Percentiles rank a stretch among this genome's conserved stretches.
These are phyloP conservation scores for Rhyzopertha dominica DNA, from an alignment of 1,140 invertebrate genomes.

Conservation along the genomic window DNA sequence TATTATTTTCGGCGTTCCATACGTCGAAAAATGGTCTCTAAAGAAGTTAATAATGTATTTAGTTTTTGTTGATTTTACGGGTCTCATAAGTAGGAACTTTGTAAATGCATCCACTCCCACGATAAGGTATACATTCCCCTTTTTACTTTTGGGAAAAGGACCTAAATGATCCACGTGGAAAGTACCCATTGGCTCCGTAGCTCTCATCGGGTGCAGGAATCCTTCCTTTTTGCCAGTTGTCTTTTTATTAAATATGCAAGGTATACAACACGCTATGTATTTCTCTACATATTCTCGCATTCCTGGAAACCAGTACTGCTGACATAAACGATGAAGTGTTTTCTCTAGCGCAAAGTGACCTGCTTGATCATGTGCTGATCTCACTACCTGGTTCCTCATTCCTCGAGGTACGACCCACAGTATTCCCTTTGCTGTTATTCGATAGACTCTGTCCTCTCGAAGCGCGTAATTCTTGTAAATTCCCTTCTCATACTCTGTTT, in stretches of 20 bases:
- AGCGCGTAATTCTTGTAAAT: slow-evolving; percentile 31
- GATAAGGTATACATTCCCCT: slow-evolving; percentile 19
- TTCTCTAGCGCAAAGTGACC: too few relatives aligned
- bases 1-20: slow-evolving; percentile 13
- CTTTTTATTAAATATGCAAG: slow-evolving; percentile 22
- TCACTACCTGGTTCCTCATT: slow-evolving; percentile 31
- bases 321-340: too few relatives aligned
- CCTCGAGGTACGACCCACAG: slow-evolving; percentile 37
- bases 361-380: too few relatives aligned
- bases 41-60: slow-evolving; percentile 16
- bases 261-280: too few relatives aligned
- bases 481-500: slow-evolving; percentile 19
- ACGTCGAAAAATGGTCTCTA: slow-evolving; percentile 16
- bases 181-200: slow-evolving; percentile 21
- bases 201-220: slow-evolving; percentile 31
- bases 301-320: too few relatives aligned
- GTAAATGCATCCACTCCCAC: slow-evolving; percentile 20
- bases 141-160: slow-evolving; percentile 26
- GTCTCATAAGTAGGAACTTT: slow-evolving; percentile 15
- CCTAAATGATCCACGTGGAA: slow-evolving; percentile 33
- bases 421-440: slow-evolving; percentile 26
- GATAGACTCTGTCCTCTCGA: slow-evolving; percentile 30
- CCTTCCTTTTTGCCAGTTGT: slow-evolving; percentile 30
- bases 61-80: slow-evolving; percentile 18
- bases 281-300: too few relatives aligned